Evolutionary conservation across 2,888 invertebrate genomes (phyloP).

Genomic region (Lasioglossum zephyrum): DNA sequence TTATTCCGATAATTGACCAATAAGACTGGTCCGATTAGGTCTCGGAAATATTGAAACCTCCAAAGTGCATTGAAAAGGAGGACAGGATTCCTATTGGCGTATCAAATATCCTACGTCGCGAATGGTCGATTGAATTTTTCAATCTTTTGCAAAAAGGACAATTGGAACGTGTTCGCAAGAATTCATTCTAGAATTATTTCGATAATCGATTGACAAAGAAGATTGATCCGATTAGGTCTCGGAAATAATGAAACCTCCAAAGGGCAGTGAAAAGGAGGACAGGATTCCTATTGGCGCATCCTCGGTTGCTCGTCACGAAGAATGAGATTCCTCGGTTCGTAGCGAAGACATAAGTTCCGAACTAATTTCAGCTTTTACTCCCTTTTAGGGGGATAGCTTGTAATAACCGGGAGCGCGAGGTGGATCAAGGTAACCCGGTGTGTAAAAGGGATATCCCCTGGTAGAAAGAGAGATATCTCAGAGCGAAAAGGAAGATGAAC

Average conservation of each 20-base stretch:
- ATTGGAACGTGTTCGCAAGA: too few relatives aligned
- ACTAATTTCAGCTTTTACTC: constrained; percentile 69
- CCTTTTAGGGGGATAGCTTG: constrained; percentile 66
- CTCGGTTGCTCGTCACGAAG: constrained; percentile 9
- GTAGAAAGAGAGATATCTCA: neutral
- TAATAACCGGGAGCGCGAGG: constrained; percentile 66
- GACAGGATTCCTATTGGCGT: too few relatives aligned
- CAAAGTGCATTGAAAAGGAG: too few relatives aligned
- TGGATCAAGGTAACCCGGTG: constrained; percentile 57
- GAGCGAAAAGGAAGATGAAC: neutral
- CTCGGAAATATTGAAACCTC: too few relatives aligned
- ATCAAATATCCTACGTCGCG: neutral
- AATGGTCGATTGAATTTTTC: neutral
- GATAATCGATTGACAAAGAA: neutral
- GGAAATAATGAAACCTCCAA: neutral
- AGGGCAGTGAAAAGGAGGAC: constrained; percentile 19
- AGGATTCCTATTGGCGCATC: constrained; percentile 31
- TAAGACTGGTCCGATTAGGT: too few relatives aligned
- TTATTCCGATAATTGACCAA: too few relatives aligned
- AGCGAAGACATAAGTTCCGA: constrained; percentile 62
- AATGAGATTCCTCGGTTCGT: constrained; percentile 57
- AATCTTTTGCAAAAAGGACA: neutral
- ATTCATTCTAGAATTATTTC: neutral
- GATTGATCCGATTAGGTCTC: neutral
- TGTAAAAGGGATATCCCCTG: constrained; percentile 18